Evolutionary conservation across 2,113 vertebrate species (phyloP).

Genomic region (Oplegnathus fasciatus): DNA sequence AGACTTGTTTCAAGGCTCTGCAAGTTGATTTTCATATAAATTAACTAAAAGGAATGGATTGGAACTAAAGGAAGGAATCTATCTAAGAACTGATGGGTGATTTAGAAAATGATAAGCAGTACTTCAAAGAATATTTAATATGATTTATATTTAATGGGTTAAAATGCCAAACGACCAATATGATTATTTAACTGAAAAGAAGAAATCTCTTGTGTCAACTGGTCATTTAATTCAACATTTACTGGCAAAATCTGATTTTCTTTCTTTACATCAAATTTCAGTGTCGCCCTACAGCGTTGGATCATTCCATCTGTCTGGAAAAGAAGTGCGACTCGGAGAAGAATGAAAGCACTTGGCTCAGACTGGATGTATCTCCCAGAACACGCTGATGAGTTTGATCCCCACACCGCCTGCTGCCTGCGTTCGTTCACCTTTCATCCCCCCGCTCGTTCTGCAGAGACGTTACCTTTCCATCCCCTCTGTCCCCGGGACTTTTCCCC

Average conservation of each 20-base stretch:
- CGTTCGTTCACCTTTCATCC: constrained; percentile 43
- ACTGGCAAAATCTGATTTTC: constrained; percentile 4
- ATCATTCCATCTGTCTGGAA: background rate
- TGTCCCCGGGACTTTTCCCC: constrained; percentile 28
- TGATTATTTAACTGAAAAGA: background rate
- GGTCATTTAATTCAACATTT: constrained; percentile 1
- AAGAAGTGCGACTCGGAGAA: background rate
- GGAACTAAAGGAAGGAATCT: background rate
- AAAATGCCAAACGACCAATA: background rate
- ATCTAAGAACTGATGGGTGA: background rate
- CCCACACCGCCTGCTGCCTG: constrained; percentile 9
- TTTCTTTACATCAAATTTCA: constrained; percentile 15
- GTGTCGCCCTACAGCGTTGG: background rate
- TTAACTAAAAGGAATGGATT: background rate
- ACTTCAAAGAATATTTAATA: background rate
- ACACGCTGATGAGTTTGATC: constrained; percentile 72
- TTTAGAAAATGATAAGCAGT: background rate
- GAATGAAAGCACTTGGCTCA: constrained; percentile 14
- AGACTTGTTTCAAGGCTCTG: background rate
- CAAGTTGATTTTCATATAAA: background rate
- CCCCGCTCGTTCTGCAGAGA: constrained; percentile 22
- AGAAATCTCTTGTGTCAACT: constrained; percentile 4
- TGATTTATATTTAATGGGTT: background rate
- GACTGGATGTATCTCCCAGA: constrained; percentile 28
- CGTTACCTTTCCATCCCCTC: constrained; percentile 52